phyloP scores from a whole-genome alignment of 2,797 vertebrate species.

The Enteromius mattozi region DNA sequence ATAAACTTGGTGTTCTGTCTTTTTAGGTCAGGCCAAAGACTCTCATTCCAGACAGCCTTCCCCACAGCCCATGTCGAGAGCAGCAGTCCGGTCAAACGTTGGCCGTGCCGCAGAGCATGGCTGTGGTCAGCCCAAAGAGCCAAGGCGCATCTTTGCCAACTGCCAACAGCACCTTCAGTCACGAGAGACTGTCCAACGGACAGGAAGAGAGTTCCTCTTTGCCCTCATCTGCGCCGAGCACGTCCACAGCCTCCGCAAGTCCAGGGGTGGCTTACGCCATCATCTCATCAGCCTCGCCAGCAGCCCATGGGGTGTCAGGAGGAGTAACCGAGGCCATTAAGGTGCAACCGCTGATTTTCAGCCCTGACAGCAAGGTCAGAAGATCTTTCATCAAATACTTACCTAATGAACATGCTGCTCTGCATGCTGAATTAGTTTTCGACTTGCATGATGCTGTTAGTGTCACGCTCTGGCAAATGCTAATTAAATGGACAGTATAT shows the following conservation, averaged over 20 bases:
- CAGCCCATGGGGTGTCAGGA: slow-evolving; percentile 75
- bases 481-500: not conserved
- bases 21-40: slow-evolving; percentile 97
- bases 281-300: slow-evolving; percentile 88
- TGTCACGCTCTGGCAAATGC: not conserved
- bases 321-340: slow-evolving; percentile 86
- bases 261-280: slow-evolving; percentile 94
- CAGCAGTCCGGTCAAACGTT: slow-evolving; percentile 85
- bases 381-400: not conserved
- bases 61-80: slow-evolving; percentile 86
- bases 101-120: slow-evolving; percentile 82
- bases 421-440: not conserved
- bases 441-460: not conserved
- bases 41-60: slow-evolving; percentile 97
- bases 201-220: slow-evolving; percentile 74
- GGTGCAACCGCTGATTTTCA: slow-evolving; percentile 87
- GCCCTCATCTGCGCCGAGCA: slow-evolving; percentile 63
- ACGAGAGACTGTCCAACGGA: slow-evolving; percentile 77
- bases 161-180: slow-evolving; percentile 93
- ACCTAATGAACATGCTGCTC: not conserved
- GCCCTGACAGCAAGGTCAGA: slow-evolving; percentile 85
- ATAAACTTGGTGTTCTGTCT: not conserved
- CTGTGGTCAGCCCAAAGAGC: slow-evolving; percentile 76
- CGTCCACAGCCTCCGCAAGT: slow-evolving; percentile 75
- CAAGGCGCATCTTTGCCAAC: slow-evolving; percentile 90